Base-by-base conservation (phyloP, 1,140 invertebrate genomes). In the Pomacea maculata region DNA sequence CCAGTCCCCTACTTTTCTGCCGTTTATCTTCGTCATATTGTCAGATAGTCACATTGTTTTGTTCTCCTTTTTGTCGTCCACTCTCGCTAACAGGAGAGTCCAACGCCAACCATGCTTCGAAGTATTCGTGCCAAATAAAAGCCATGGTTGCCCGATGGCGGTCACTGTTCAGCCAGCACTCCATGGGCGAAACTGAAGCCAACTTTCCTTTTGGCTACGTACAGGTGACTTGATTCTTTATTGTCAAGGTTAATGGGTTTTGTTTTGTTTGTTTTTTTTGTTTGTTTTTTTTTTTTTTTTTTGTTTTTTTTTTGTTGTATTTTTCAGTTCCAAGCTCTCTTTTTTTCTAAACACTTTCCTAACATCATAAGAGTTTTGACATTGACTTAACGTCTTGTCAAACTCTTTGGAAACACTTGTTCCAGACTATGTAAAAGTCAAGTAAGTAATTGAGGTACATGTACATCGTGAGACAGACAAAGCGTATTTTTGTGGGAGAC, bases 121-220 rank as follows among this genome's bases (percentile, higher is more conserved):
- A 67, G 19, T 86, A 87, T 75, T 71, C 64, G 9, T 86, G 86
- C 75, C 78, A 79, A 25, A 83, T 86, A 67, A 76, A 74, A 19
- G 72, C 78, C n/a, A 82, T 87, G 85, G 75, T 87, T 64, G 34
- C 34, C 0, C 75, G 81, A 57, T 87, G 86, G 86, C 77, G 86
- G 64, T 8, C 64, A 29, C 71, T 76, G 14, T 86, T 82, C 63
- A 29, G 80, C 54, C 57, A 83, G 55, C 61, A 54, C 4, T 81
- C 83, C 21, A 3, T 68, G 5, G 63, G 67, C 21, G 65, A 84
- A 65, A 86, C 85, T 7, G 64, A 75, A 67, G 29, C 17, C 17
- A 71, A 29, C 8, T 87, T 85, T 70, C 86, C 85, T 12, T 87
- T 87, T 81, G 86, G 86, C 21, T 83, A 86, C 79, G 86, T 87